Percentiles rank a stretch among this genome's conserved stretches.
Evolutionary conservation across 2,113 vertebrate genomes (phyloP).

Genomic region (Salvelinus sp.): DNA sequence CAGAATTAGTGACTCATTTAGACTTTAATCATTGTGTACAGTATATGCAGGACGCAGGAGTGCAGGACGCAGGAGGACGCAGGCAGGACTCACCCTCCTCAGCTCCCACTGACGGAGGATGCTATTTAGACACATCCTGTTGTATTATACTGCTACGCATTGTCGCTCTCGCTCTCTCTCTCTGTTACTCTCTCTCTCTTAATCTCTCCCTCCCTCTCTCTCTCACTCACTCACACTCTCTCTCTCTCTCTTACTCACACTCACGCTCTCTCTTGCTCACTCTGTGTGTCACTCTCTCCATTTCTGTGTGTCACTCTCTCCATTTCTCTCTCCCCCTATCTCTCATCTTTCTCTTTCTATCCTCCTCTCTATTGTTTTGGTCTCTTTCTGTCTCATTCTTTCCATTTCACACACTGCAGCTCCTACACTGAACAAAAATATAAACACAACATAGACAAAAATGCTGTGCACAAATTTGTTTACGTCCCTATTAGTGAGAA

Average conservation of each 20-base stretch:
- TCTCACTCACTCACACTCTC: neutral
- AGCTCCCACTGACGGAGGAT: neutral
- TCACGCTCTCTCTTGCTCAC: neutral
- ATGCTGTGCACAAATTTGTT: too few relatives aligned
- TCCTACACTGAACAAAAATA: too few relatives aligned
- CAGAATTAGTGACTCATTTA: constrained; percentile 10
- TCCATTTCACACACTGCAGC: too few relatives aligned
- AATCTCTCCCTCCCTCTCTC: neutral
- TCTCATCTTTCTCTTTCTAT: neutral
- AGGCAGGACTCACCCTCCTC: neutral
- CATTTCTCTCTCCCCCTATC: too few relatives aligned
- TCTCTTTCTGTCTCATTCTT: neutral
- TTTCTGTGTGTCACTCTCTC: neutral
- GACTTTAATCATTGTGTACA: constrained; percentile 8
- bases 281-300: neutral
- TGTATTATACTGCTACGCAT: neutral
- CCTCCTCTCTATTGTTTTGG: neutral
- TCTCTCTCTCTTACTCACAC: too few relatives aligned
- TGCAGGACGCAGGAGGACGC: neutral
- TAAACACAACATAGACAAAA: too few relatives aligned
- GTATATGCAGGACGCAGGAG: too few relatives aligned
- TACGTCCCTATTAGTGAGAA: too few relatives aligned
- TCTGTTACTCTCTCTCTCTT: neutral
- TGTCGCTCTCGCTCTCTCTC: neutral
- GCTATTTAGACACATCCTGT: constrained; percentile 22